Percentiles rank a stretch among this genome's conserved stretches.
Evolutionary conservation across 2,113 vertebrate genomes (phyloP).

Genomic region (Elephas maximus): DNA sequence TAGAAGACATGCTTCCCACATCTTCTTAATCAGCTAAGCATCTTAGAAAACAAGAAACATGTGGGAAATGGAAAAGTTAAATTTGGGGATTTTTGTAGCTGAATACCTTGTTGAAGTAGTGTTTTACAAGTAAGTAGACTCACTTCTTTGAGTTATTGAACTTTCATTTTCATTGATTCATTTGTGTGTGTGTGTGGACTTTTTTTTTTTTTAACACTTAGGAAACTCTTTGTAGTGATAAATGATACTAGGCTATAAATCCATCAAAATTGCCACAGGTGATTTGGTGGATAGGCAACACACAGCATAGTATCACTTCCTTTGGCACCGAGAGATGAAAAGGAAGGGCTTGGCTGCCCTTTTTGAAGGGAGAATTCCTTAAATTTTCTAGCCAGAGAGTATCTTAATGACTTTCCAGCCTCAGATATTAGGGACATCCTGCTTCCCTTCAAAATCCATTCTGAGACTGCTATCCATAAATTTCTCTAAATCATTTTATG

Average conservation of each 20-base stretch:
- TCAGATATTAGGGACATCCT: background rate
- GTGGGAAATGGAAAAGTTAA: background rate
- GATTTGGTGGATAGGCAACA: background rate
- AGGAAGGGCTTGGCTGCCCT: background rate
- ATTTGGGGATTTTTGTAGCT: background rate
- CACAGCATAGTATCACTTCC: background rate
- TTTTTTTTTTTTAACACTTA: conserved; percentile 15
- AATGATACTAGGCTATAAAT: background rate
- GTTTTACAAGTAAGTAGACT: conserved; percentile 9
- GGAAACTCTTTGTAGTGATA: conserved; percentile 44
- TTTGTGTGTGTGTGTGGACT: background rate
- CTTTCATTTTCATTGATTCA: conserved; percentile 28
- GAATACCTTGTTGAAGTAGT: background rate
- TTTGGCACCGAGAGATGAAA: conserved; percentile 5
- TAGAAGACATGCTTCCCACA: background rate
- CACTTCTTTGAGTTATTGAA: conserved; percentile 40
- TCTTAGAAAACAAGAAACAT: conserved; percentile 51
- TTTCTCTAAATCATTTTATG: conserved; percentile 39
- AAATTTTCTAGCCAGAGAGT: conserved; percentile 36
- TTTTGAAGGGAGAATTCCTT: background rate
- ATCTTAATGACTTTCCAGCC: conserved; percentile 30
- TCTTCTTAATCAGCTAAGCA: conserved; percentile 32
- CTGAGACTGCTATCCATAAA: background rate
- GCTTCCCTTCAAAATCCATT: background rate
- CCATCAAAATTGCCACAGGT: background rate